Base-by-base conservation (phyloP, 2,113 vertebrate genomes). In the Axis porcinus region DNA sequence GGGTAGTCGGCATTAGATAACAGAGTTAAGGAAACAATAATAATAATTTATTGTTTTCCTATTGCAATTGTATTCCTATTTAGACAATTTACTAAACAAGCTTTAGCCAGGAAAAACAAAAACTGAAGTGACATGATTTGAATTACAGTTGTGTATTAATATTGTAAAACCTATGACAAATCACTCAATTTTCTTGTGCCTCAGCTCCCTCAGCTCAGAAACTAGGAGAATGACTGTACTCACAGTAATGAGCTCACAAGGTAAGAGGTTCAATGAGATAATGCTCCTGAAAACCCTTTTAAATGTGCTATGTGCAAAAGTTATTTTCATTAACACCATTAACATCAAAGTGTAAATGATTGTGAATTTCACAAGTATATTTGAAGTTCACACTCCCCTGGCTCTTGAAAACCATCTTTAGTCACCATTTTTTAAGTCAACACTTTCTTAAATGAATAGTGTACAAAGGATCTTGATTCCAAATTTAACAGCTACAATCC, bases 221-320 rank as follows among this genome's bases (percentile, higher is more conserved):
- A 95, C 83, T 64, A 89, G 95, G 55, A 28, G 94, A 54, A 83
- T 58, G 25, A 86, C 25, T 62, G 12, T 52, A n/a, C 11, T 11
- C 55, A 33, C 4, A 70, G 40, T 57, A 23, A 67, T 96, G 62
- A 96, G 67, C 62, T 92, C 87, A 60, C 30, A 25, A 16, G 1
- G 13, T 40, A 11, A 54, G 27, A 97, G 50, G 25, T 14, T 86
- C 79, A 62, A 45, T 58, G 94, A 97, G 52, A 94, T 76, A 74
- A 74, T 83, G 86, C 91, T 96, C 89, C 97, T 97, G 89, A 96
- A 98, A 97, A 91, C 79, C 60, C 30, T 81, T 95, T 84, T 88
- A 95, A 97, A 92, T 57, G 50, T 89, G 86, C 40, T 83, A 62
- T 47, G 82, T 74, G 55, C n/a, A 84, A 86, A 94, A 78, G 47